Base-by-base conservation (phyloP, 2,113 vertebrate genomes). In the Lophotis ruficrista region DNA sequence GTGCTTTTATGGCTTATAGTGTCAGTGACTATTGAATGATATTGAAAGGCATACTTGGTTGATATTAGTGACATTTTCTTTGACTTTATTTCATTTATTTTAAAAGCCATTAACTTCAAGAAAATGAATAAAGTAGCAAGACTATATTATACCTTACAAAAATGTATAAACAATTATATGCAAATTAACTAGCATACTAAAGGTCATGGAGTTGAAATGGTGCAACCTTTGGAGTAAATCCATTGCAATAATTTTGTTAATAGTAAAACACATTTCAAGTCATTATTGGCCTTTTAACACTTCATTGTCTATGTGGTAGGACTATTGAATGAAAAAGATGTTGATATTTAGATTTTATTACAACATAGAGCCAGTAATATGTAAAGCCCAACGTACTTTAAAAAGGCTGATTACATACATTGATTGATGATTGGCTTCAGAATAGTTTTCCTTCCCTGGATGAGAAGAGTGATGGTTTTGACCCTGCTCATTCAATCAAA, bases 381-480 rank as follows among this genome's bases (percentile, higher is more conserved):
- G 89, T 94, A 92, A 97, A 94, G 58, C 65, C 66, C 87, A 92
- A 76, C 64, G 72, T 87, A 69, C 95, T 97, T 97, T 96, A 93
- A 97, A 97, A 92, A 95, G 91, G 84, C 92, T 97, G 95, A 98
- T 98, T 98, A 90, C 89, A 95, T 96, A 87, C 96, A 97, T 97
- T 98, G 98, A 98, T 97, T 98, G 98, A 98, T 98, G 97, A 98
- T 98, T 98, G 95, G 78, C 85, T 98, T 97, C 94, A 96, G 96
- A 98, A 98, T 89, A 95, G 93, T 97, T 97, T 98, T 97, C 89
- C 89, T 97, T 93, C 82, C 79, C 86, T 95, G 93, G 95, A 96
- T 96, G 95, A 94, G 96, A 97, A 97, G 97, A 97, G 90, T 95
- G 97, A 94, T 72, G 73, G 81, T 93, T 97, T 97, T 98, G 97